These are phyloP conservation scores for Pseudorasbora parva DNA, from an alignment of 2,113 vertebrate genomes.

Conservation along the genomic window DNA sequence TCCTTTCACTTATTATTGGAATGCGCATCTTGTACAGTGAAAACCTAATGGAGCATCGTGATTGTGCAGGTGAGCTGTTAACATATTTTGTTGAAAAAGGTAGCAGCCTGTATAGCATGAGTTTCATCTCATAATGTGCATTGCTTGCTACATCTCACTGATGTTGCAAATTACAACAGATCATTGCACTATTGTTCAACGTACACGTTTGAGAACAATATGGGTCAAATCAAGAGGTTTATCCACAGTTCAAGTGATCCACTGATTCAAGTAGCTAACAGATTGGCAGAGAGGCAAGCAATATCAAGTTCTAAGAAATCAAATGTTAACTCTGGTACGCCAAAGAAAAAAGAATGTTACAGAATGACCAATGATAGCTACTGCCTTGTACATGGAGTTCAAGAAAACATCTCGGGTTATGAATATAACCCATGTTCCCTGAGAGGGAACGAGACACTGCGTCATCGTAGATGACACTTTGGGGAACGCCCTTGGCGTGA, in stretches of 20 bases:
- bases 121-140: background rate
- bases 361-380: slow-evolving; percentile 7
- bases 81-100: background rate
- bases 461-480: too few relatives aligned
- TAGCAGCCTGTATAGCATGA: background rate
- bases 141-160: background rate
- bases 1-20: background rate
- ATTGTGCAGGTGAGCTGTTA: background rate
- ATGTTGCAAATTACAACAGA: slow-evolving; percentile 2
- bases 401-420: too few relatives aligned
- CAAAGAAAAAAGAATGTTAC: slow-evolving; percentile 13
- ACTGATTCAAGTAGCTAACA: slow-evolving; percentile 15
- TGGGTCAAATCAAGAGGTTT: slow-evolving; percentile 10
- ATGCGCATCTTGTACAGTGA: background rate
- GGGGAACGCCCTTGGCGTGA: too few relatives aligned
- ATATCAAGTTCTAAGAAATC: slow-evolving; percentile 6
- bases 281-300: background rate
- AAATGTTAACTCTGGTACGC: background rate
- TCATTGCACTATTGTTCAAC: slow-evolving; percentile 3
- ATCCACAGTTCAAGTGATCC: background rate
- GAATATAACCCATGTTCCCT: too few relatives aligned
- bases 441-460: too few relatives aligned
- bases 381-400: background rate
- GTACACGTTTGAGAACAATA: slow-evolving; percentile 5
- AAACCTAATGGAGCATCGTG: background rate